Evolutionary conservation across 2,888 invertebrate genomes (phyloP).

Genomic region (Limnephilus lunatus): DNA sequence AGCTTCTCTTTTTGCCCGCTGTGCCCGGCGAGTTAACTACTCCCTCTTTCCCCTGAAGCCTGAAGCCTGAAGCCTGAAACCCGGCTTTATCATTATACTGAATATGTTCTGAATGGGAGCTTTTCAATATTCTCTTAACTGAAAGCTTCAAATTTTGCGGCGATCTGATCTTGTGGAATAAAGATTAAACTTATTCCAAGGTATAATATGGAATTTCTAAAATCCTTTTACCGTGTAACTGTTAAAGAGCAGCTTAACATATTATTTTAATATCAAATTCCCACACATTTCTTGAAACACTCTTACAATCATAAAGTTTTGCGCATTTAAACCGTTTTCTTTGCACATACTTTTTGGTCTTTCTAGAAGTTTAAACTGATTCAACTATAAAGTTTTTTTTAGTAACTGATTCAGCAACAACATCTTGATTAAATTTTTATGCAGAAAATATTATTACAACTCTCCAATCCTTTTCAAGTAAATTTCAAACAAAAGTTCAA

Average conservation of each 20-base stretch:
- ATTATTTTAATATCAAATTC: not conserved
- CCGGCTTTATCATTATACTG: slow-evolving; percentile 13
- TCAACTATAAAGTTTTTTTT: not conserved
- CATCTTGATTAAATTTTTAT: not conserved
- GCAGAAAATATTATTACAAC: not conserved
- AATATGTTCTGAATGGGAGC: slow-evolving; percentile 32
- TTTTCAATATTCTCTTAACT: slow-evolving; percentile 16
- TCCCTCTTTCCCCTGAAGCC: slow-evolving; percentile 3
- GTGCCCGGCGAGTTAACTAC: slow-evolving; percentile 32
- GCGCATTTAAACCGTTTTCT: not conserved
- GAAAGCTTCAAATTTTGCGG: not conserved
- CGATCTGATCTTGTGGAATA: not conserved
- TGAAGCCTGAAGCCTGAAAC: not conserved
- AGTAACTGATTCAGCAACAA: not conserved
- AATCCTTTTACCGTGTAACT: not conserved
- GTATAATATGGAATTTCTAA: not conserved
- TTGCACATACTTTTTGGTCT: not conserved
- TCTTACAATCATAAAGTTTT: not conserved
- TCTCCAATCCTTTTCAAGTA: not conserved
- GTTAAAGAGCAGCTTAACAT: not conserved
- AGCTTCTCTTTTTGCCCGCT: slow-evolving; percentile 48
- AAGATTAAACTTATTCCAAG: not conserved
- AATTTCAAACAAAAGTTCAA: not conserved
- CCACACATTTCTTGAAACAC: not conserved
- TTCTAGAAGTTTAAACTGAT: not conserved